Percentiles rank a stretch among this genome's conserved stretches.
Conservation (phyloP, 2,113 vertebrate species). For the Bothrops jararaca region DNA sequence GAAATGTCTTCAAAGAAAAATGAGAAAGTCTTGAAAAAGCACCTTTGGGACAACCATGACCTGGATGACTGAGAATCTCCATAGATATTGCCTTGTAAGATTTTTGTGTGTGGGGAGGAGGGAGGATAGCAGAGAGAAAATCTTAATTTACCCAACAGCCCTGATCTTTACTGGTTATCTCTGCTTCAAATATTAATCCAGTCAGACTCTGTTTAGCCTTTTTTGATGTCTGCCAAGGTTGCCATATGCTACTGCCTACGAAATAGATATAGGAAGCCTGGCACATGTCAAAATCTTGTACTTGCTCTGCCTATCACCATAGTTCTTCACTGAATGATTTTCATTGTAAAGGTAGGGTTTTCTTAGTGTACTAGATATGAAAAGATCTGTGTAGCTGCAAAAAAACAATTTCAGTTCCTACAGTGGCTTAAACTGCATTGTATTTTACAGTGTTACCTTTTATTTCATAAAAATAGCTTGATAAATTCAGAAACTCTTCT, state of each 20-base stretch:
- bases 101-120: neutral
- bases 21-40: neutral
- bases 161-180: neutral
- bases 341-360: neutral
- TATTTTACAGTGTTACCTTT: neutral
- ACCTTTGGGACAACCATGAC: neutral
- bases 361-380: accelerated
- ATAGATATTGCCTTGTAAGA: neutral
- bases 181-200: neutral
- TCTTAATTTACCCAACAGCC: neutral
- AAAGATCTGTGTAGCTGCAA: neutral
- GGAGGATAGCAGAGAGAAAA: neutral
- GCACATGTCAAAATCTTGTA: neutral
- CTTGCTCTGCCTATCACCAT: neutral
- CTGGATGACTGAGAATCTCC: neutral
- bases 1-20: neutral
- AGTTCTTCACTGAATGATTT: neutral
- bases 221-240: neutral
- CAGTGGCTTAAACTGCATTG: slow-evolving; percentile 1
- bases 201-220: neutral
- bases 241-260: neutral
- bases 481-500: neutral
- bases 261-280: neutral
- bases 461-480: slow-evolving; percentile 1
- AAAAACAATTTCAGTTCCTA: neutral